Conservation (phyloP, 2,797 vertebrate genomes). For the Aldrovandia affinis region DNA sequence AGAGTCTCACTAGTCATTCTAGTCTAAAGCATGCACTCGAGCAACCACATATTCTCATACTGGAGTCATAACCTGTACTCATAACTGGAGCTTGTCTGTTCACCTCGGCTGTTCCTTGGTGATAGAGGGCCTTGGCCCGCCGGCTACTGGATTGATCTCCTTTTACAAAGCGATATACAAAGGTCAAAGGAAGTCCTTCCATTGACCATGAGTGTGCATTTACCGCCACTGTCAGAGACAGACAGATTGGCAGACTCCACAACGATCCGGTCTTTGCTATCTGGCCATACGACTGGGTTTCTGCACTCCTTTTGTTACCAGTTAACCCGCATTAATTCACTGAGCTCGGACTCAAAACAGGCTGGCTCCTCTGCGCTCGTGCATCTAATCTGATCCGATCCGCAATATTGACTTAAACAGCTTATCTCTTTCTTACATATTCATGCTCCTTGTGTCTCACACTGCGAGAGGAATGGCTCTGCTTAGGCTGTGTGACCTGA, state of each 20-base stretch:
- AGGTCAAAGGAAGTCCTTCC: slow-evolving; percentile 37
- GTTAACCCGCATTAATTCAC: slow-evolving; percentile 6
- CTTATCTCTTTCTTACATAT: slow-evolving; percentile 18
- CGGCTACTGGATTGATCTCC: slow-evolving; percentile 54
- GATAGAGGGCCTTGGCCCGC: slow-evolving; percentile 23
- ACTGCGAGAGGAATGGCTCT: slow-evolving; percentile 6
- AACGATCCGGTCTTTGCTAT: slow-evolving; percentile 1
- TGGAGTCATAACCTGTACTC: too few species aligned
- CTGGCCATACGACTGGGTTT: background rate
- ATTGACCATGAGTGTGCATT: slow-evolving; percentile 27
- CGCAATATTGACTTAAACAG: slow-evolving; percentile 27
- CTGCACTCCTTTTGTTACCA: slow-evolving; percentile 11
- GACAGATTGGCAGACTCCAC: slow-evolving; percentile 18
- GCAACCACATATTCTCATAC: too few species aligned
- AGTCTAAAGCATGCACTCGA: too few species aligned
- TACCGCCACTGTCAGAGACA: slow-evolving; percentile 22
- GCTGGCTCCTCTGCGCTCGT: background rate
- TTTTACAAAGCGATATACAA: slow-evolving; percentile 40
- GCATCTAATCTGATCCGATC: slow-evolving; percentile 17
- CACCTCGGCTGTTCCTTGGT: slow-evolving; percentile 27
- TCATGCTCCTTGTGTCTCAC: background rate
- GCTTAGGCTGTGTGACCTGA: slow-evolving; percentile 10
- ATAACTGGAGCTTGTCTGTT: too few species aligned
- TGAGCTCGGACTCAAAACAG: background rate
- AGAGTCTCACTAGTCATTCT: too few species aligned